Percentiles rank a stretch among this genome's conserved stretches.
These are phyloP conservation scores for Amphiduros pacificus DNA, from an alignment of 2,888 invertebrate genomes.

Conservation along the genomic window DNA sequence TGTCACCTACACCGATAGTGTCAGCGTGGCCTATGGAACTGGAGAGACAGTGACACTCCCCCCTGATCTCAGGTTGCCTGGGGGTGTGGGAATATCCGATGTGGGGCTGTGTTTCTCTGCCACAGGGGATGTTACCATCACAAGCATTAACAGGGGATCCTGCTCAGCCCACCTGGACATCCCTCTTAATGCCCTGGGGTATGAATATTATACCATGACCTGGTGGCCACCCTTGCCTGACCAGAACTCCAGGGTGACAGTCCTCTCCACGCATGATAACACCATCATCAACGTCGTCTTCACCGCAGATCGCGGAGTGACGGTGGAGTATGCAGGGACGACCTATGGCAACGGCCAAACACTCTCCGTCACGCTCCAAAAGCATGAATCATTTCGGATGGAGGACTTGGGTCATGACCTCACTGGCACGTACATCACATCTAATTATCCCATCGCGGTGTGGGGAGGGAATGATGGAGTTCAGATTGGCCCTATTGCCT, in stretches of 20 bases:
- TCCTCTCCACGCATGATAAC: background rate
- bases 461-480: background rate
- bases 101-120: too few species aligned
- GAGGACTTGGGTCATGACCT: background rate
- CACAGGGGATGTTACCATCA: background rate
- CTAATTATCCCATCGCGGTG: background rate
- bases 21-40: too few species aligned
- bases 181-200: background rate
- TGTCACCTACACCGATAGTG: too few species aligned
- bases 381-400: background rate
- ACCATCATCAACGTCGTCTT: background rate
- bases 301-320: background rate
- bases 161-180: background rate
- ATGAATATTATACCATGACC: background rate
- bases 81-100: too few species aligned
- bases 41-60: too few species aligned
- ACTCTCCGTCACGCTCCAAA: background rate
- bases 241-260: background rate
- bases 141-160: background rate
- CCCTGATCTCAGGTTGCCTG: too few species aligned
- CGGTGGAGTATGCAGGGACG: background rate
- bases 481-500: background rate
- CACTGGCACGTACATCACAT: background rate
- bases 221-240: background rate
- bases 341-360: background rate